Percentiles rank a stretch among this genome's conserved stretches.
phyloP scores from a whole-genome alignment of 2,888 invertebrate species.

The Torymus aiolomorphi region DNA sequence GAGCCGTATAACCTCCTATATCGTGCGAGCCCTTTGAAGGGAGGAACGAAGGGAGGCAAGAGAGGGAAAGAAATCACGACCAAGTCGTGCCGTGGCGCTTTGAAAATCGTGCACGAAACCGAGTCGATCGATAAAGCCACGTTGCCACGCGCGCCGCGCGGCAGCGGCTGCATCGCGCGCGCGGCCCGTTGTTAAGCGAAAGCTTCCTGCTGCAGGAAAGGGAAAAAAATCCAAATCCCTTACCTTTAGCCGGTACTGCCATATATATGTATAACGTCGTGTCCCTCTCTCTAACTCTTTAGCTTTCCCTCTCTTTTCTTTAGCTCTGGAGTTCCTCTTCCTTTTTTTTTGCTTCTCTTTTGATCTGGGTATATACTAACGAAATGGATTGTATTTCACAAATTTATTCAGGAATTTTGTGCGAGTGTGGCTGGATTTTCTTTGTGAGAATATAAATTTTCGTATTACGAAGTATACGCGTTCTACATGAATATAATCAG shows the following conservation, averaged over 20 bases:
- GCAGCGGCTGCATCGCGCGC: conserved; percentile 11
- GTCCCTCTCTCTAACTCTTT: background rate
- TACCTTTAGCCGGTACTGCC: background rate
- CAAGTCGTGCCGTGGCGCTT: conserved; percentile 34
- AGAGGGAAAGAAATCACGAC: conserved; percentile 33
- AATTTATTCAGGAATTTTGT: too few relatives aligned
- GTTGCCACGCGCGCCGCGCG: background rate
- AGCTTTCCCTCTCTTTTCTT: conserved; percentile 21
- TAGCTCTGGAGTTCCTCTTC: too few relatives aligned
- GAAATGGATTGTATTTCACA: conserved; percentile 7
- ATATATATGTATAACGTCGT: background rate
- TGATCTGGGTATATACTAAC: background rate
- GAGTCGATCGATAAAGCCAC: background rate
- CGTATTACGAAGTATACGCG: too few relatives aligned
- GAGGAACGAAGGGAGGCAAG: background rate
- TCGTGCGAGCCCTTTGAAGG: conserved; percentile 23
- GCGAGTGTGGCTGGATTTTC: too few relatives aligned
- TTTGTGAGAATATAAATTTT: too few relatives aligned
- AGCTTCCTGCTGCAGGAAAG: conserved; percentile 27
- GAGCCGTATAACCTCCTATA: background rate
- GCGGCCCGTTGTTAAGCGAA: conserved; percentile 40
- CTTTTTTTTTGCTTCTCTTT: background rate
- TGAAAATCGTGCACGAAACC: conserved; percentile 48
- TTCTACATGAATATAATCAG: too few relatives aligned
- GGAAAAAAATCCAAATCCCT: conserved; percentile 36